Percentiles rank a stretch among this genome's conserved stretches.
phyloP scores from a whole-genome alignment of 2,797 vertebrate genomes.

The Malurus splendens region DNA sequence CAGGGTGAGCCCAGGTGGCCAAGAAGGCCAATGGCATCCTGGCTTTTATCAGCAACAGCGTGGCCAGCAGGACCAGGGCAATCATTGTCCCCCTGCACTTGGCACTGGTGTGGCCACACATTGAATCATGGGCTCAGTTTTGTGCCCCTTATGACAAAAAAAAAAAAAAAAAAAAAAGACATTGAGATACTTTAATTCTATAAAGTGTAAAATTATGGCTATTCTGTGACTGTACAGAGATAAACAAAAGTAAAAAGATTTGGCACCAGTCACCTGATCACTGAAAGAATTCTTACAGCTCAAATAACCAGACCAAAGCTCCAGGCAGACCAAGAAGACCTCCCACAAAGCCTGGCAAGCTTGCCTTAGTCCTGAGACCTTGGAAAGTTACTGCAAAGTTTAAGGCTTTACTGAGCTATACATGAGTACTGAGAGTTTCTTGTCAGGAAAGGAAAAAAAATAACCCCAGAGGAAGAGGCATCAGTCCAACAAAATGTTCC shows the following conservation, averaged over 20 bases:
- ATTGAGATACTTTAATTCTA: background rate
- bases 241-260: background rate
- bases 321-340: background rate
- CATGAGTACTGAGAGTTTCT: background rate
- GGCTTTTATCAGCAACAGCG: background rate
- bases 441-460: background rate
- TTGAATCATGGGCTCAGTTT: background rate
- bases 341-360: background rate
- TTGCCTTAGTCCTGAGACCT: background rate
- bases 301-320: background rate
- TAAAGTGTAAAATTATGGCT: background rate
- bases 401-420: background rate
- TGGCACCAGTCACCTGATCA: background rate
- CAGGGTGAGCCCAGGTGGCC: background rate
- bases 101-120: rapidly evolving
- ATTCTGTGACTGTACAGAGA: background rate
- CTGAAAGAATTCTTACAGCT: background rate
- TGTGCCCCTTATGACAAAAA: background rate
- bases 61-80: background rate
- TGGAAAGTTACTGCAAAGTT: background rate
- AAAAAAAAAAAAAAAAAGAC: background rate
- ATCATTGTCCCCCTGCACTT: rapidly evolving
- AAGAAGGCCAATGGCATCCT: background rate
- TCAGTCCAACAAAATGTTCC: background rate
- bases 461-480: background rate